These are phyloP conservation scores for Hyla sarda DNA, from an alignment of 2,113 vertebrate genomes.

Conservation along the genomic window DNA sequence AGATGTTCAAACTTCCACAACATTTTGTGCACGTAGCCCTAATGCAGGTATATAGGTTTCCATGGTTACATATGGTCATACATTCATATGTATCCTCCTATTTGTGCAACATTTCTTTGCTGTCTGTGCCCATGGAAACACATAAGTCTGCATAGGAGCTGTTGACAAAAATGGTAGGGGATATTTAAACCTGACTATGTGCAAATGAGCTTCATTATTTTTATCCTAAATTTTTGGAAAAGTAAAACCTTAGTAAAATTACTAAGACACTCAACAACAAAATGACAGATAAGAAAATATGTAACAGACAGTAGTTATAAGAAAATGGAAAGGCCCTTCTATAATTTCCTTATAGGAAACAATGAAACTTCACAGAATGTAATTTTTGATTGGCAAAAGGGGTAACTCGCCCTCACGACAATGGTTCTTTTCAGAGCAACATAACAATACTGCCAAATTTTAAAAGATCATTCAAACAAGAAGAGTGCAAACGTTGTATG, in stretches of 20 bases:
- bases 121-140: too few relatives aligned
- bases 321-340: not conserved
- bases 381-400: conserved; percentile 16
- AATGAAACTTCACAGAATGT: conserved; percentile 11
- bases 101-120: too few relatives aligned
- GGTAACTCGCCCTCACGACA: conserved; percentile 44
- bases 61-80: not conserved
- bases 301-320: not conserved
- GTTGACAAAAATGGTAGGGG: not conserved
- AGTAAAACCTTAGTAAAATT: too few relatives aligned
- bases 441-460: conserved; percentile 14
- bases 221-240: too few relatives aligned
- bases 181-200: not conserved
- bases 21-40: not conserved
- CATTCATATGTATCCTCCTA: too few relatives aligned
- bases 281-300: not conserved
- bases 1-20: not conserved
- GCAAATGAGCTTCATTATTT: too few relatives aligned
- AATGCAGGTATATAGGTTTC: not conserved
- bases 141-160: not conserved
- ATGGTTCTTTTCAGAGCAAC: conserved; percentile 39
- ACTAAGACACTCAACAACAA: not conserved
- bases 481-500: conserved; percentile 1
- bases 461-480: conserved; percentile 25
- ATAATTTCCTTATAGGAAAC: not conserved